phyloP scores from a whole-genome alignment of 2,797 vertebrate species.

The Betta splendens region DNA sequence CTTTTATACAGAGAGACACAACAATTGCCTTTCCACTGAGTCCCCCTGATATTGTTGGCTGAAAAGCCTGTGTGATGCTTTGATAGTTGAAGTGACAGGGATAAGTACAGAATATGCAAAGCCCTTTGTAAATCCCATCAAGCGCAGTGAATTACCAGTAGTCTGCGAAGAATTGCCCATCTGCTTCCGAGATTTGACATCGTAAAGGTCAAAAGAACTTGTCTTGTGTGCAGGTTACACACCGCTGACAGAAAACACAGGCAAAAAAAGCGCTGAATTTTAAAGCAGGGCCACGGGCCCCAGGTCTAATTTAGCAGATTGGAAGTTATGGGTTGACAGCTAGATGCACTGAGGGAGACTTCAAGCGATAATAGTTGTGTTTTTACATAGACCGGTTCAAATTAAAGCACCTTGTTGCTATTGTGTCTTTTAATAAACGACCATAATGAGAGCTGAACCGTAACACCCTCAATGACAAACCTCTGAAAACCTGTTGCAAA shows the following conservation, averaged over 20 bases:
- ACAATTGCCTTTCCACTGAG: conserved; percentile 18
- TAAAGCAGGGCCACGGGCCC: not conserved
- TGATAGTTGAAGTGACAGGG: conserved; percentile 56
- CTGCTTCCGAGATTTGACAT: conserved; percentile 51
- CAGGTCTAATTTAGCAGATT: conserved; percentile 22
- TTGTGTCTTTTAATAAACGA: conserved; percentile 31
- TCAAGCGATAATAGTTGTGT: conserved; percentile 19
- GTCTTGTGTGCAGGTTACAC: conserved; percentile 16
- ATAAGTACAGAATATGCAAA: conserved; percentile 60
- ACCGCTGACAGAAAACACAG: conserved; percentile 13
- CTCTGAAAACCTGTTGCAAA: conserved; percentile 62
- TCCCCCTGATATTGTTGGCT: conserved; percentile 36
- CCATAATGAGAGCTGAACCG: conserved; percentile 2
- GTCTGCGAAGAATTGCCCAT: conserved; percentile 51
- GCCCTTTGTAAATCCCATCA: conserved; percentile 63
- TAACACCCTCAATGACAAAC: conserved; percentile 9
- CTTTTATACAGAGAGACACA: conserved; percentile 9
- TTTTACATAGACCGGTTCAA: not conserved
- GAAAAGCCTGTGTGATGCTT: conserved; percentile 44
- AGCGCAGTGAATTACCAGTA: conserved; percentile 55
- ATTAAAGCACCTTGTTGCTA: conserved; percentile 1
- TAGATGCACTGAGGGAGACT: conserved; percentile 1
- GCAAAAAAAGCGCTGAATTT: conserved; percentile 9
- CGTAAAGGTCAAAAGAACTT: conserved; percentile 39
- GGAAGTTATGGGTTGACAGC: conserved; percentile 21